These are phyloP conservation scores for Lutjanus argentimaculatus DNA, from an alignment of 2,797 vertebrate species.

Conservation along the genomic window DNA sequence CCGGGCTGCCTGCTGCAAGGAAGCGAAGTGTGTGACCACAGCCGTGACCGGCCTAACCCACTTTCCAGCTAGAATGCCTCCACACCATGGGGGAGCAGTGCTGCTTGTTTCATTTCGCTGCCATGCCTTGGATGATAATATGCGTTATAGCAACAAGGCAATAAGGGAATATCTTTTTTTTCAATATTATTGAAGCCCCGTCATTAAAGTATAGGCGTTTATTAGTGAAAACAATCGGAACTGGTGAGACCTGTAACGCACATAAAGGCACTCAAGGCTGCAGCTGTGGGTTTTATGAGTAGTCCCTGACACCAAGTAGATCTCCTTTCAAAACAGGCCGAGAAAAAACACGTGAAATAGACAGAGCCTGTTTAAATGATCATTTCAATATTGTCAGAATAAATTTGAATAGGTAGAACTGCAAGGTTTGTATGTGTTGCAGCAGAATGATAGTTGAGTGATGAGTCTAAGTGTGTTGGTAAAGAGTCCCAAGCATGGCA, in stretches of 20 bases:
- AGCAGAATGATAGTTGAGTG: no score
- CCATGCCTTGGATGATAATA: no score
- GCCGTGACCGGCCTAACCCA: conserved; percentile 88
- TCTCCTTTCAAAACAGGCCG: background rate
- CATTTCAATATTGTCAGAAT: background rate
- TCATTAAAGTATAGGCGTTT: background rate
- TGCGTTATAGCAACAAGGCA: background rate
- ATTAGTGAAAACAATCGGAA: background rate
- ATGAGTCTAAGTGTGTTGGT: no score
- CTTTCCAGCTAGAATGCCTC: conserved; percentile 74
- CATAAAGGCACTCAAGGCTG: no score
- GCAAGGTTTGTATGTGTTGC: no score
- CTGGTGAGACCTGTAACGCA: background rate
- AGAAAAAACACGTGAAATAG: background rate
- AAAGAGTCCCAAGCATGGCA: no score
- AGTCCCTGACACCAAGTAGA: background rate
- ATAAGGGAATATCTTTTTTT: no score
- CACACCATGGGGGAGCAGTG: conserved; percentile 40
- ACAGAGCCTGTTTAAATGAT: background rate
- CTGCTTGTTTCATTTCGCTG: conserved; percentile 52
- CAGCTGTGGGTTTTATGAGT: background rate
- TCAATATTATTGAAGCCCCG: background rate
- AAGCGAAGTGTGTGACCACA: conserved; percentile 64
- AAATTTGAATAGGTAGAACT: no score
- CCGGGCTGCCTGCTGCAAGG: conserved; percentile 62